Conservation (phyloP, 2,888 invertebrate genomes). For the Branchipolynoe longqiensis region DNA sequence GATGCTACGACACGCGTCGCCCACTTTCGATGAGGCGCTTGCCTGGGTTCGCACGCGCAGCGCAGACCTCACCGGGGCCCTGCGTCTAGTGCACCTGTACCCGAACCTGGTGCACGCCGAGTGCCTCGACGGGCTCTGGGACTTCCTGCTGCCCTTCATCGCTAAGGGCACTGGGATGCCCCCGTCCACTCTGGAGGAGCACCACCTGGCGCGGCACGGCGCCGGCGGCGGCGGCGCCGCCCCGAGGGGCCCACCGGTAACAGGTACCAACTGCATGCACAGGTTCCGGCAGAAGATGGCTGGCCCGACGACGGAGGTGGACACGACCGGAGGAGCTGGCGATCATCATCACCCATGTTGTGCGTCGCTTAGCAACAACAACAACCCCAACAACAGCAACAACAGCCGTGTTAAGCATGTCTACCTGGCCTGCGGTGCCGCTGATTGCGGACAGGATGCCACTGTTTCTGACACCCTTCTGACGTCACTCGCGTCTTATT, state of each 20-base stretch:
- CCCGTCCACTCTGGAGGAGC: neutral
- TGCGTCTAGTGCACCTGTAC: conserved; percentile 6
- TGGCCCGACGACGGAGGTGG: too few species aligned
- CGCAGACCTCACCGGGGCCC: neutral
- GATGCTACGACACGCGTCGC: neutral
- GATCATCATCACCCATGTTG: too few species aligned
- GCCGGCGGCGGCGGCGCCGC: neutral
- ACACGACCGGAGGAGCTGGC: too few species aligned
- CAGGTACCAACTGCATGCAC: too few species aligned
- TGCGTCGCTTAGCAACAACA: neutral
- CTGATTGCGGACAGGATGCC: neutral
- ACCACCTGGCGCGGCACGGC: neutral
- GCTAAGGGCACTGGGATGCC: neutral
- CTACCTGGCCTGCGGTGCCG: neutral
- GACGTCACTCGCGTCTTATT: neutral
- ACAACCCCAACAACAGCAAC: neutral
- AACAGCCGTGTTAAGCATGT: neutral
- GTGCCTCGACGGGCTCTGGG: conserved; percentile 17
- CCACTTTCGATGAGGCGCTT: neutral
- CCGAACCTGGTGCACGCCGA: conserved; percentile 2
- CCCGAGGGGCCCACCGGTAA: neutral
- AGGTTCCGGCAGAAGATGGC: too few species aligned
- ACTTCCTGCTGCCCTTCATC: conserved; percentile 9
- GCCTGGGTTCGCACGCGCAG: neutral
- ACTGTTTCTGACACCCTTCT: neutral